Percentiles rank a stretch among this genome's conserved stretches.
Conservation (phyloP, 2,888 invertebrate genomes). For the Ypsolopha sequella region DNA sequence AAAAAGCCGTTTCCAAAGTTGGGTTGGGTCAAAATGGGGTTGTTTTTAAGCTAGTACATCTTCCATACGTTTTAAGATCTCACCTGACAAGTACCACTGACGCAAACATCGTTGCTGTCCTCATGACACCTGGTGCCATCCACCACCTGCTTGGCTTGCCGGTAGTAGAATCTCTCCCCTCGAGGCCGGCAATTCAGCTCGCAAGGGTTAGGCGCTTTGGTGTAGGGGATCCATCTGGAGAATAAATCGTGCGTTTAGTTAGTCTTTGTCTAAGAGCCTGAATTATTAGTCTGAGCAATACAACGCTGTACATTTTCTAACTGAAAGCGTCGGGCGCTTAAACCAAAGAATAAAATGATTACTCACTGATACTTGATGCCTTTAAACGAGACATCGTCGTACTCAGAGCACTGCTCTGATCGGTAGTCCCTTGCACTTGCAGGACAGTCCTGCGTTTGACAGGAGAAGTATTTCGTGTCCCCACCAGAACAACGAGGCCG, state of each 20-base stretch:
- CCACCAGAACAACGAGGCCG: conserved; percentile 80
- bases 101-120: conserved; percentile 91
- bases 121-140: conserved; percentile 89
- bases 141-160: conserved; percentile 83
- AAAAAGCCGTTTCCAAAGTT: too few species aligned
- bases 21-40: too few species aligned
- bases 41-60: too few species aligned
- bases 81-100: conserved; percentile 93
- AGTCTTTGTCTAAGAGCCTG: too few species aligned
- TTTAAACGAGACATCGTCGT: conserved; percentile 84
- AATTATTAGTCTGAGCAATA: conserved; percentile 8
- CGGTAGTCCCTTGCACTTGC: conserved; percentile 84
- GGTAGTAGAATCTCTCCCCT: conserved; percentile 91
- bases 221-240: conserved; percentile 88
- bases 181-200: conserved; percentile 96
- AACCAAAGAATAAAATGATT: not conserved
- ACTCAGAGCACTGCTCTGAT: conserved; percentile 89
- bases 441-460: conserved; percentile 93
- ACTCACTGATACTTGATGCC: conserved; percentile 82
- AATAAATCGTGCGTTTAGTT: not conserved
- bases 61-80: not conserved
- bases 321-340: conserved; percentile 3
- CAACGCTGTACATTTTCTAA: conserved; percentile 2
- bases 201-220: conserved; percentile 89
- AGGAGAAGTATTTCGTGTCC: conserved; percentile 87